Conservation (phyloP, 2,113 vertebrate genomes). For the Gnathonemus longibarbis region DNA sequence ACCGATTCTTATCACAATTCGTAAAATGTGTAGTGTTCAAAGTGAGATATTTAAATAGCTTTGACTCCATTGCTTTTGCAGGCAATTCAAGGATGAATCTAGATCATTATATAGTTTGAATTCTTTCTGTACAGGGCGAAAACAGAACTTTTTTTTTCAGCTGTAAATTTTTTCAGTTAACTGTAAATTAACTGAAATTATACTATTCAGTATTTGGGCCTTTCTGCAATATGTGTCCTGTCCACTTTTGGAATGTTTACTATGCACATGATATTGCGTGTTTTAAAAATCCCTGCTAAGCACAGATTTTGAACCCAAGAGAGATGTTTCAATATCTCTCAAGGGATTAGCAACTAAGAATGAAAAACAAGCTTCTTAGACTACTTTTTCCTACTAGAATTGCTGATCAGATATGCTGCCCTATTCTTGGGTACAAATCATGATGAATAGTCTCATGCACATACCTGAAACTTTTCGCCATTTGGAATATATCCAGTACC, state of each 20-base stretch:
- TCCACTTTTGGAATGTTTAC: background rate
- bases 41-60: background rate
- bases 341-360: background rate
- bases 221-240: background rate
- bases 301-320: background rate
- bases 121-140: background rate
- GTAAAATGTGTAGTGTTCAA: background rate
- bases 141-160: background rate
- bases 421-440: background rate
- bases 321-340: background rate
- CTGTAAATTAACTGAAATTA: background rate
- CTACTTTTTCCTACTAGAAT: background rate
- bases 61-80: background rate
- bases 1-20: background rate
- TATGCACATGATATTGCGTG: background rate
- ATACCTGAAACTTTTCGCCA: background rate
- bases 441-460: background rate
- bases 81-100: background rate
- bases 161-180: background rate
- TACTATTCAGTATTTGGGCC: background rate
- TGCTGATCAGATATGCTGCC: background rate
- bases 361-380: background rate
- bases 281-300: background rate
- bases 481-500: background rate
- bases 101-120: background rate